A percentile compares a stretch with the other conserved stretches of the same genome.
Evolutionary conservation across 2,113 vertebrate genomes (phyloP).

Genomic region (Stictonetta naevosa): DNA sequence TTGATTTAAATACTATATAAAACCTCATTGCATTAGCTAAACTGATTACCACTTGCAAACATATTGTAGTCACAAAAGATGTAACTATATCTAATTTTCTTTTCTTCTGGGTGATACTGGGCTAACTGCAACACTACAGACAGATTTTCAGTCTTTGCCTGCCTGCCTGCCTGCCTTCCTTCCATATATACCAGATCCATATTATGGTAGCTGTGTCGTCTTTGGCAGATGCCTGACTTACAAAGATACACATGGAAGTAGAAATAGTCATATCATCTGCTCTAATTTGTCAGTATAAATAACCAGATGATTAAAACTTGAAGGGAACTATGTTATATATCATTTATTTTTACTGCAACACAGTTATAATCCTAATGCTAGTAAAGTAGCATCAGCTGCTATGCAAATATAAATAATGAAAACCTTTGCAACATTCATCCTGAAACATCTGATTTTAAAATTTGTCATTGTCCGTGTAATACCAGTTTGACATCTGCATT

Average conservation of each 20-base stretch:
- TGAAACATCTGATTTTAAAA: not conserved
- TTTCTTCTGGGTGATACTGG: not conserved
- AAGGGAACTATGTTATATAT: not conserved
- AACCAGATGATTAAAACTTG: not conserved
- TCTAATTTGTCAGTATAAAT: not conserved
- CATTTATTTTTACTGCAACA: not conserved
- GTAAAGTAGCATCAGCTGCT: not conserved
- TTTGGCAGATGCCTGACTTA: not conserved
- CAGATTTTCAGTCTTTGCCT: not conserved
- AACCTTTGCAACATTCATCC: not conserved
- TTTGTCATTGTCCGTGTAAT: not conserved
- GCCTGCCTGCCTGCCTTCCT: not conserved
- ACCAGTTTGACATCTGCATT: not conserved
- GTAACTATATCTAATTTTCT: not conserved
- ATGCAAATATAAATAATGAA: not conserved
- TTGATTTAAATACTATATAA: not conserved
- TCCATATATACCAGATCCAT: not conserved
- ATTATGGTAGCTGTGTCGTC: not conserved
- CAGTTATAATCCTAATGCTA: not conserved
- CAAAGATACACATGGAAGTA: not conserved
- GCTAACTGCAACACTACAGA: not conserved
- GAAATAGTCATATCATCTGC: not conserved
- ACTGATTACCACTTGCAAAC: not conserved
- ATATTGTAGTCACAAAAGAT: not conserved
- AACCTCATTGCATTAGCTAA: not conserved